These are phyloP conservation scores for Oscheius sp. DNA, from an alignment of 2,888 invertebrate genomes.

Conservation along the genomic window DNA sequence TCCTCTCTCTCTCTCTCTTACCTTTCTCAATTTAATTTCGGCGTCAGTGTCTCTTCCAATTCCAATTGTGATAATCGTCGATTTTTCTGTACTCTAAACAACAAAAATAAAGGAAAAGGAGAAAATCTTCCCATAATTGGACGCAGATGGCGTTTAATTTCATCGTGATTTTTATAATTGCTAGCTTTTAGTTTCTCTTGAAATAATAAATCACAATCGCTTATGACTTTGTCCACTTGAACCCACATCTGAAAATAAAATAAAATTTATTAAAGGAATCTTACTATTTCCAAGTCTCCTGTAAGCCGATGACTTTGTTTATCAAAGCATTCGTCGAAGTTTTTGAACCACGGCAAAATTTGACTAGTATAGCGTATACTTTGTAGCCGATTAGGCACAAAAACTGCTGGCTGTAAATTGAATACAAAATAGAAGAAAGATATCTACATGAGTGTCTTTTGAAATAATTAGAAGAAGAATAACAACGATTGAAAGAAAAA, in stretches of 20 bases:
- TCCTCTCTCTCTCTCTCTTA: background rate
- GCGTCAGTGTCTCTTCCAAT: slow-evolving; percentile 2
- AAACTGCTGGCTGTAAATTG: no score
- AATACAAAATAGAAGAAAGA: no score
- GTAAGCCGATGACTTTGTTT: background rate
- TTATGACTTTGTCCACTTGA: background rate
- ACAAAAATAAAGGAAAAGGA: background rate
- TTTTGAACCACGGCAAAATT: no score
- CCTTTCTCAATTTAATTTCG: background rate
- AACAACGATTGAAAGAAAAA: background rate
- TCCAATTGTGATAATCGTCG: background rate
- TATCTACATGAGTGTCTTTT: background rate
- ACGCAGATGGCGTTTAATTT: background rate
- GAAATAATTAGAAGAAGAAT: background rate
- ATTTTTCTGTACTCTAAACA: background rate
- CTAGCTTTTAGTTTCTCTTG: background rate
- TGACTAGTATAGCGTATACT: no score
- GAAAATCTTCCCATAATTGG: background rate
- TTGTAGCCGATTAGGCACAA: no score
- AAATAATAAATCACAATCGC: background rate
- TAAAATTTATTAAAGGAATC: background rate
- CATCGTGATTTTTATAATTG: background rate
- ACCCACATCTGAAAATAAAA: slow-evolving; percentile 4
- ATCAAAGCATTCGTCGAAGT: background rate
- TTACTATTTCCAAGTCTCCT: background rate